phyloP scores from a whole-genome alignment of 2,113 vertebrate species.

The Neolamprologus ventralis region DNA sequence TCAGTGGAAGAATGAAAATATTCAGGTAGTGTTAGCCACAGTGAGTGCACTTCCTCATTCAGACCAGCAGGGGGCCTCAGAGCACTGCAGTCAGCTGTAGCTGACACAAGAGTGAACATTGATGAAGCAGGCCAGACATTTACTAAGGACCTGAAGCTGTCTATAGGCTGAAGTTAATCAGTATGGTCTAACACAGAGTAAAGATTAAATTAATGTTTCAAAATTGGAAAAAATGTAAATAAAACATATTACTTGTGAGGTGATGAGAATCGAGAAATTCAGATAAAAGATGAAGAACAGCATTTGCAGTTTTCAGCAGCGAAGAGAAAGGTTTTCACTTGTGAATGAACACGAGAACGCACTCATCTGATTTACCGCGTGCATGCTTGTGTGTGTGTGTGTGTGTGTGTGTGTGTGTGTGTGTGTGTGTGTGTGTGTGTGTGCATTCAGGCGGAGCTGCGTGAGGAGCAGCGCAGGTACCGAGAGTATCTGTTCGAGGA shows the following conservation, averaged over 20 bases:
- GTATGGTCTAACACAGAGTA: background rate
- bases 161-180: background rate
- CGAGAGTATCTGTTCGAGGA: constrained; percentile 68
- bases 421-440: background rate
- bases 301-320: background rate
- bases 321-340: background rate
- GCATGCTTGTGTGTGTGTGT: background rate
- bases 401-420: background rate
- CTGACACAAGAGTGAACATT: background rate
- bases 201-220: background rate
- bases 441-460: constrained; percentile 64
- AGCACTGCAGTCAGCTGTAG: background rate
- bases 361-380: background rate
- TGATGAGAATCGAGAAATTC: background rate
- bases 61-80: background rate
- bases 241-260: background rate
- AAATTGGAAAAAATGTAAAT: background rate
- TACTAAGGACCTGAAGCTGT: background rate
- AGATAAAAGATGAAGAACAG: background rate
- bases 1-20: background rate
- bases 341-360: background rate
- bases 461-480: constrained; percentile 75
- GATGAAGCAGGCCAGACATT: background rate
- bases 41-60: background rate
- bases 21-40: background rate